Conservation (phyloP, 2,797 vertebrate genomes). For the Anomalospiza imberbis region DNA sequence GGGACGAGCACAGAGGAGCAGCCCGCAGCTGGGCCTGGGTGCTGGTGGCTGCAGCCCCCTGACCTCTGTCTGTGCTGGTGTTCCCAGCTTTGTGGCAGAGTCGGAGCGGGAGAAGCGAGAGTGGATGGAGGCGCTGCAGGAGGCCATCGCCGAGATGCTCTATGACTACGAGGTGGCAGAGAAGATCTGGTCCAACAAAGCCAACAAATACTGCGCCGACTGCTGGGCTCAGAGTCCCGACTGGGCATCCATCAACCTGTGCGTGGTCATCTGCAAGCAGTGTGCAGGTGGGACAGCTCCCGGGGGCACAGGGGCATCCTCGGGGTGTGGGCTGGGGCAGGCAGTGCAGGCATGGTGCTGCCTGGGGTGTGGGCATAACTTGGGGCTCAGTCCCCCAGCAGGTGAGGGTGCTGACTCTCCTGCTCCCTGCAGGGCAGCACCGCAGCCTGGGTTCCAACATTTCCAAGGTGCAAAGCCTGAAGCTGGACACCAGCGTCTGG, state of each 20-base stretch:
- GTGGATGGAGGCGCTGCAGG: conserved; percentile 93
- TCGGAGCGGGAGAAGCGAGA: conserved; percentile 88
- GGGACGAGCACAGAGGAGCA: background rate
- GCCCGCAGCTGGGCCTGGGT: rapidly evolving
- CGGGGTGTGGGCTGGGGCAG: too few relatives aligned
- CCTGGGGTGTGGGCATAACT: background rate
- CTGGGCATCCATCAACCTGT: conserved; percentile 98
- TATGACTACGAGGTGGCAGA: conserved; percentile 97
- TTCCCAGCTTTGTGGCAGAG: conserved; percentile 88
- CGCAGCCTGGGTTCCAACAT: conserved; percentile 90
- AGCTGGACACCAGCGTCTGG: conserved; percentile 95
- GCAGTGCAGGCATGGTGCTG: background rate
- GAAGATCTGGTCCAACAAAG: conserved; percentile 98
- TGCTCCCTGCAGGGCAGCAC: conserved; percentile 84
- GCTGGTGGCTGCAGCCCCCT: background rate
- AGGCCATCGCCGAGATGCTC: conserved; percentile 90
- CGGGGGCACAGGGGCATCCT: rapidly evolving
- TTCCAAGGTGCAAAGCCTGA: conserved; percentile 96
- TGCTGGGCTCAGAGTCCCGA: conserved; percentile 89
- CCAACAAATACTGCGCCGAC: conserved; percentile 90
- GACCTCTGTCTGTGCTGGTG: background rate
- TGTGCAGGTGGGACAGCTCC: conserved; percentile 82
- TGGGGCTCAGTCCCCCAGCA: background rate
- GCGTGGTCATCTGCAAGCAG: conserved; percentile 98
- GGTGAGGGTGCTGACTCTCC: background rate